These are phyloP conservation scores for Alca torda DNA, from an alignment of 2,797 vertebrate genomes.

Conservation along the genomic window DNA sequence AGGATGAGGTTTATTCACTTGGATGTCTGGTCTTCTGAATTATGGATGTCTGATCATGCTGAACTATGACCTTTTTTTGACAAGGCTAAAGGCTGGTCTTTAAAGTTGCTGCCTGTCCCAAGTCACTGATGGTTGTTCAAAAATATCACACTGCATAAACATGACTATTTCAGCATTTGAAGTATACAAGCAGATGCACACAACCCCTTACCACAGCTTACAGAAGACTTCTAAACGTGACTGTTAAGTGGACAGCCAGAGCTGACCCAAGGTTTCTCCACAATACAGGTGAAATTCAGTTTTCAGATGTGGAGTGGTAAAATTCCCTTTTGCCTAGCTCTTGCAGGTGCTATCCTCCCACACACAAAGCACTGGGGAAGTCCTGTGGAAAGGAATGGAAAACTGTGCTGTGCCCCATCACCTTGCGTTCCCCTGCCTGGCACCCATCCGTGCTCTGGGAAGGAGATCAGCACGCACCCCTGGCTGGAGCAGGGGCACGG, in stretches of 20 bases:
- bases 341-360: background rate
- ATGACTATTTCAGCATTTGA: background rate
- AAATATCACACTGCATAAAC: background rate
- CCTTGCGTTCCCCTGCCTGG: background rate
- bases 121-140: background rate
- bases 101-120: background rate
- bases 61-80: background rate
- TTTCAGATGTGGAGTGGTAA: background rate
- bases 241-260: background rate
- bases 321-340: background rate
- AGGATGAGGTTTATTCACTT: background rate
- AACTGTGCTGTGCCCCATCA: background rate
- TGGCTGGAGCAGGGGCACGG: accelerated
- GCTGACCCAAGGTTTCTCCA: background rate
- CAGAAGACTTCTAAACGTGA: background rate
- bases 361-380: background rate
- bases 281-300: background rate
- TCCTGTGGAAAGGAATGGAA: background rate
- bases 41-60: background rate
- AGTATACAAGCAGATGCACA: background rate
- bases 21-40: background rate
- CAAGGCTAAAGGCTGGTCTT: background rate
- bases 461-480: background rate
- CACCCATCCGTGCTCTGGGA: accelerated
- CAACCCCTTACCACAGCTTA: background rate